phyloP scores from a whole-genome alignment of 2,888 invertebrate genomes.

The Ecliptopera silaceata region DNA sequence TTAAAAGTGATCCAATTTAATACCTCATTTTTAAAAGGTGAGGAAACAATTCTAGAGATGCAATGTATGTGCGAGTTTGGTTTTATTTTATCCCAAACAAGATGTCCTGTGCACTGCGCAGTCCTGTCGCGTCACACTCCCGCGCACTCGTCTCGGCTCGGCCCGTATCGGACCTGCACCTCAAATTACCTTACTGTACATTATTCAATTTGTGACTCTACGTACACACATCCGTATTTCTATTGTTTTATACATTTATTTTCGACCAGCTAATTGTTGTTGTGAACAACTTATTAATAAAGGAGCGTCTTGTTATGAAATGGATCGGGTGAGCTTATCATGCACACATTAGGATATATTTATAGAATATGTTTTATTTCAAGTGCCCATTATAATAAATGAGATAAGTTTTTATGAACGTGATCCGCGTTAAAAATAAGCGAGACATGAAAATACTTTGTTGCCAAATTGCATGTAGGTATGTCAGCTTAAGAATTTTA shows the following conservation, averaged over 20 bases:
- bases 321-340: constrained; percentile 64
- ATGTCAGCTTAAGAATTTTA: not conserved
- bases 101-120: constrained; percentile 1
- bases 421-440: not conserved
- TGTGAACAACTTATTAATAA: not conserved
- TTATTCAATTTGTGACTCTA: not conserved
- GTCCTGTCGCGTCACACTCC: constrained; percentile 42
- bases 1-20: no score
- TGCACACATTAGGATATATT: constrained; percentile 9
- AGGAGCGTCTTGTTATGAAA: constrained; percentile 55
- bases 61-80: constrained; percentile 26
- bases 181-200: constrained; percentile 6
- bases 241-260: not conserved
- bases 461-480: not conserved
- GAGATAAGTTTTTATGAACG: constrained; percentile 1
- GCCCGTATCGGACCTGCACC: constrained; percentile 33
- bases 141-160: constrained; percentile 40
- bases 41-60: not conserved
- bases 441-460: not conserved
- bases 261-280: not conserved
- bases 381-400: constrained; percentile 14
- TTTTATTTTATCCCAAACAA: constrained; percentile 18
- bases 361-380: constrained; percentile 11
- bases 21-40: no score
- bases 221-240: constrained; percentile 28